Conservation (phyloP, 2,113 vertebrate genomes). For the Austrofundulus limnaeus region DNA sequence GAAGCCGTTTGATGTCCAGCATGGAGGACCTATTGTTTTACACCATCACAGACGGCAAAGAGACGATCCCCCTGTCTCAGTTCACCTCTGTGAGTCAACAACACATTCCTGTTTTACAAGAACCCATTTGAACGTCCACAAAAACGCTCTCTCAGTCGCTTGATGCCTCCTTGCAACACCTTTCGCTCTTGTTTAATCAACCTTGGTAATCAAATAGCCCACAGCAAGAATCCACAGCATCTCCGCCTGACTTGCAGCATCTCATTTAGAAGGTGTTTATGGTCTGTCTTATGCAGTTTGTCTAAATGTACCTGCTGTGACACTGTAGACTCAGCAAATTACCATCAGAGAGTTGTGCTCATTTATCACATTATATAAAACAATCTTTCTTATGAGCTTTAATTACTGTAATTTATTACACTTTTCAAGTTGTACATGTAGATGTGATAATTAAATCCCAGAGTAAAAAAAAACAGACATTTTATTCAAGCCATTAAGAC, state of each 20-base stretch:
- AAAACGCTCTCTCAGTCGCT: not conserved
- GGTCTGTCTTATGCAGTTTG: conserved; percentile 25
- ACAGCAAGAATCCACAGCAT: conserved; percentile 19
- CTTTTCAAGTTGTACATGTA: not conserved
- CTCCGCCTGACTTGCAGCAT: conserved; percentile 19
- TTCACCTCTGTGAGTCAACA: conserved; percentile 83
- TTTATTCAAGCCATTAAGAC: too few relatives aligned
- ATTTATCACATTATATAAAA: not conserved
- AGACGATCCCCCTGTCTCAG: conserved; percentile 82
- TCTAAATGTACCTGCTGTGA: conserved; percentile 47
- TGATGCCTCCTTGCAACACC: conserved; percentile 16
- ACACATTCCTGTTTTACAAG: conserved; percentile 7
- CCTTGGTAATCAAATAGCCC: conserved; percentile 10
- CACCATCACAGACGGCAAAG: conserved; percentile 86
- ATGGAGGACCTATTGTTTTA: conserved; percentile 88
- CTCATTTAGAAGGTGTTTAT: conserved; percentile 41
- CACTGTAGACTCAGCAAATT: conserved; percentile 17
- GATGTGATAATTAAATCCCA: too few relatives aligned
- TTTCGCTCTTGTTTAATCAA: conserved; percentile 26
- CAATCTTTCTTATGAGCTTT: conserved; percentile 3
- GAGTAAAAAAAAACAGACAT: too few relatives aligned
- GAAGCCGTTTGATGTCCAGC: conserved; percentile 72
- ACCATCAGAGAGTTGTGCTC: conserved; percentile 3
- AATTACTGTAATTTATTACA: not conserved
- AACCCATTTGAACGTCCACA: conserved; percentile 20